These are phyloP conservation scores for Oncopeltus fasciatus DNA, from an alignment of 1,140 invertebrate genomes.

Conservation along the genomic window DNA sequence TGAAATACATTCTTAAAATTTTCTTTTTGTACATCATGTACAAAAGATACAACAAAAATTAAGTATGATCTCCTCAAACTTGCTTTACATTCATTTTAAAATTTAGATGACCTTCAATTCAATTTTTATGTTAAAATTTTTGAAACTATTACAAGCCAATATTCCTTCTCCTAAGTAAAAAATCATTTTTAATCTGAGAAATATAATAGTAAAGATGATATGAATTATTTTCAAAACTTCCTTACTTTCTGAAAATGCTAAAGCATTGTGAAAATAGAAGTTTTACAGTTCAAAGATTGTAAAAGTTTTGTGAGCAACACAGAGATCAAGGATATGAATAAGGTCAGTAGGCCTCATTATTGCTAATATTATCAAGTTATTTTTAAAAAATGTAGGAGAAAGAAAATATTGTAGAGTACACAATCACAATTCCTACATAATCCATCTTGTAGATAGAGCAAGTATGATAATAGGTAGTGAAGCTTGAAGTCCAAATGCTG, in stretches of 20 bases:
- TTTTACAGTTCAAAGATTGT: not conserved
- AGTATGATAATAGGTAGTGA: not conserved
- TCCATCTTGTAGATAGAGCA: not conserved
- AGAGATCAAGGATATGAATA: not conserved
- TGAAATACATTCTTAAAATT: not conserved
- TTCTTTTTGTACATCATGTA: slow-evolving; percentile 2
- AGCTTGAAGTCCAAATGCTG: not conserved
- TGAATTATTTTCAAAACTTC: not conserved
- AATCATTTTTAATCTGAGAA: too few relatives aligned
- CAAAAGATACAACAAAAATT: not conserved
- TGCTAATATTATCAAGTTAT: not conserved
- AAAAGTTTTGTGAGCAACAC: not conserved
- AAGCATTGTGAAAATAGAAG: not conserved
- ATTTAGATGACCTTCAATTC: too few relatives aligned
- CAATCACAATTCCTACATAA: not conserved
- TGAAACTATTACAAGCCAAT: too few relatives aligned
- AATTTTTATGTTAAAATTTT: too few relatives aligned
- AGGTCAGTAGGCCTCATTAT: not conserved
- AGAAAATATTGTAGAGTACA: not conserved
- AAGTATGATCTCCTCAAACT: too few relatives aligned
- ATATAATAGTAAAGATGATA: too few relatives aligned
- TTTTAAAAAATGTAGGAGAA: not conserved
- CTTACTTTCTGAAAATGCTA: not conserved
- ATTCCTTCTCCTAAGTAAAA: too few relatives aligned
- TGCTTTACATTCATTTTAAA: too few relatives aligned